Percentiles rank a stretch among this genome's conserved stretches.
These are phyloP conservation scores for Drosophila tani DNA, from an alignment of 1,140 invertebrate species.

Conservation along the genomic window DNA sequence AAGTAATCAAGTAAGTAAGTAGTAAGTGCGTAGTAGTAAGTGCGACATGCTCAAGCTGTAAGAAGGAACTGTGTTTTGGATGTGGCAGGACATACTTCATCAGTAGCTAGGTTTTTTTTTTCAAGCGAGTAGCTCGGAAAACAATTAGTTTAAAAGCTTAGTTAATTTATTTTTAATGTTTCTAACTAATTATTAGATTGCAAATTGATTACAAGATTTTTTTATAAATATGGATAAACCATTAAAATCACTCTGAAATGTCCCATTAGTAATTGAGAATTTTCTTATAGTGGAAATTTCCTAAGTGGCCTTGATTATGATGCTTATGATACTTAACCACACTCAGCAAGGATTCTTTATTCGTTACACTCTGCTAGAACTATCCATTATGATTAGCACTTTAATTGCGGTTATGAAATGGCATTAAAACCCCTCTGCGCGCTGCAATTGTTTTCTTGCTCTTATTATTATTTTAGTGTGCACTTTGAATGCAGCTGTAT, in stretches of 20 bases:
- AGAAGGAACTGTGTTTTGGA: too few relatives aligned
- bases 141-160: neutral
- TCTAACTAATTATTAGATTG: neutral
- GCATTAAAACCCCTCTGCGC: slow-evolving; percentile 5
- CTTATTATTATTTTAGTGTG: slow-evolving; percentile 40
- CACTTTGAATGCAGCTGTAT: slow-evolving; percentile 33
- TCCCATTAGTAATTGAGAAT: too few relatives aligned
- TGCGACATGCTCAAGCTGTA: too few relatives aligned
- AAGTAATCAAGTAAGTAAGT: too few relatives aligned
- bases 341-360: slow-evolving; percentile 6
- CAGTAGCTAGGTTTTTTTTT: too few relatives aligned
- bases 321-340: neutral
- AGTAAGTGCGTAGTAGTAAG: too few relatives aligned
- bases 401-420: slow-evolving; percentile 41
- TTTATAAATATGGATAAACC: neutral
- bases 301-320: slow-evolving; percentile 6
- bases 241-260: neutral
- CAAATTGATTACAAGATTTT: too few relatives aligned
- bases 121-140: too few relatives aligned
- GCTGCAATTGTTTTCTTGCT: slow-evolving; percentile 13
- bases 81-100: too few relatives aligned
- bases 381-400: slow-evolving; percentile 12
- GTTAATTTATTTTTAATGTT: neutral
- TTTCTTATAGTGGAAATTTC: neutral
- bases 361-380: too few relatives aligned